Percentiles rank a stretch among this genome's conserved stretches.
These are phyloP conservation scores for Tetramorium parvispinum DNA, from an alignment of 1,140 invertebrate genomes.

Conservation along the genomic window DNA sequence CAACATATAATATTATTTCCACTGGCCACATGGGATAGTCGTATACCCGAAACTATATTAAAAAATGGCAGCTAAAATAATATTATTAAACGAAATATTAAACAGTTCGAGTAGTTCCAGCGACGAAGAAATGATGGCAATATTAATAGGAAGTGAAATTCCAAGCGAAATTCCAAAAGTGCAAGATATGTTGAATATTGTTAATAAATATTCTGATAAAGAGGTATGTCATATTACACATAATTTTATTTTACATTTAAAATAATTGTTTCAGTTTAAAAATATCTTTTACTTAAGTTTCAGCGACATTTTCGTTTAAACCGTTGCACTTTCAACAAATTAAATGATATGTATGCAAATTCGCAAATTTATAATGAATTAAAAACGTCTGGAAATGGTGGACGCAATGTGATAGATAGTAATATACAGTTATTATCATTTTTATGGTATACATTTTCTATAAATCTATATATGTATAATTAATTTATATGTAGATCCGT, in stretches of 20 bases:
- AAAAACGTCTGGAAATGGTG: too few relatives aligned
- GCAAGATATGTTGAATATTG: background rate
- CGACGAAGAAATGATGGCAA: background rate
- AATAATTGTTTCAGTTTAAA: conserved; percentile 3
- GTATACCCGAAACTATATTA: too few relatives aligned
- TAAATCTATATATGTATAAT: too few relatives aligned
- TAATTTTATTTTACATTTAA: background rate
- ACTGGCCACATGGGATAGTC: too few relatives aligned
- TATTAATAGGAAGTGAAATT: background rate
- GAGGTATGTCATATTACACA: background rate
- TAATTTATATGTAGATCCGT: too few relatives aligned
- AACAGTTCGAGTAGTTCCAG: background rate
- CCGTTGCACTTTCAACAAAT: background rate
- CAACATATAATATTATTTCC: too few relatives aligned
- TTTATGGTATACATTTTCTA: too few relatives aligned
- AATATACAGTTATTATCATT: too few relatives aligned
- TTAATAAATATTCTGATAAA: background rate
- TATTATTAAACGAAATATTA: background rate
- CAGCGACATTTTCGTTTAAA: background rate
- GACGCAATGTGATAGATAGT: too few relatives aligned
- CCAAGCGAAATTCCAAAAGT: background rate
- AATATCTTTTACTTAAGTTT: background rate
- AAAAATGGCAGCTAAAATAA: background rate
- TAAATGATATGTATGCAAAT: background rate
- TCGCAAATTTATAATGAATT: background rate